Evolutionary conservation across 2,113 vertebrate genomes (phyloP).

Genomic region (Antennarius striatus): DNA sequence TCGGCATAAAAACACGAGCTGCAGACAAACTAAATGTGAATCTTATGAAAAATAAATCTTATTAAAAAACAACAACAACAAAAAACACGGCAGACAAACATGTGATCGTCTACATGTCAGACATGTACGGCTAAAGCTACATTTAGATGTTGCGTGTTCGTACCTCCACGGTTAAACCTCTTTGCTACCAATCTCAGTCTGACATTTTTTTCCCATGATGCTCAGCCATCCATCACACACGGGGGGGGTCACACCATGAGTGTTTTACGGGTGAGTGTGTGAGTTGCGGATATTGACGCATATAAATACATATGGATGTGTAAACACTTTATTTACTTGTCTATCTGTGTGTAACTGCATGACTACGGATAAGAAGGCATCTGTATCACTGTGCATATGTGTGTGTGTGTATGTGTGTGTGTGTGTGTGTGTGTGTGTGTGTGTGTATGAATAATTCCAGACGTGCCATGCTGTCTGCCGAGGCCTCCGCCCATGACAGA

Average conservation of each 20-base stretch:
- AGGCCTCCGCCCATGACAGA: conserved; percentile 55
- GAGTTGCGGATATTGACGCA: background rate
- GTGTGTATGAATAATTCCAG: conserved; percentile 65
- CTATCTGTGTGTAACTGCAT: background rate
- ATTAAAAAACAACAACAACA: background rate
- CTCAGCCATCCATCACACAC: conserved; percentile 24
- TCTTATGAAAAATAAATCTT: too few relatives aligned
- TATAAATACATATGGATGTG: background rate
- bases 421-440: conserved; percentile 21
- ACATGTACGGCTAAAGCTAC: background rate
- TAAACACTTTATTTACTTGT: too few relatives aligned
- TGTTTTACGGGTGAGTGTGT: background rate
- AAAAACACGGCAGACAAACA: too few relatives aligned
- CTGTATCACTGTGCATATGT: background rate
- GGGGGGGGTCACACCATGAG: background rate
- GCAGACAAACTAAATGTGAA: background rate
- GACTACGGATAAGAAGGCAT: background rate
- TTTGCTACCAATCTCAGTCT: background rate
- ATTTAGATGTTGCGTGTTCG: background rate
- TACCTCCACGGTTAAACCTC: background rate
- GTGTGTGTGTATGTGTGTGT: background rate
- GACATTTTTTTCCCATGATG: background rate
- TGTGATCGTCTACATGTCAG: background rate
- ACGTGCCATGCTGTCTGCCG: conserved; percentile 51
- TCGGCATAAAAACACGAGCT: too few relatives aligned